A percentile compares a stretch with the other conserved stretches of the same genome.
phyloP scores from a whole-genome alignment of 1,140 invertebrate species.

The Drosophila sechellia region DNA sequence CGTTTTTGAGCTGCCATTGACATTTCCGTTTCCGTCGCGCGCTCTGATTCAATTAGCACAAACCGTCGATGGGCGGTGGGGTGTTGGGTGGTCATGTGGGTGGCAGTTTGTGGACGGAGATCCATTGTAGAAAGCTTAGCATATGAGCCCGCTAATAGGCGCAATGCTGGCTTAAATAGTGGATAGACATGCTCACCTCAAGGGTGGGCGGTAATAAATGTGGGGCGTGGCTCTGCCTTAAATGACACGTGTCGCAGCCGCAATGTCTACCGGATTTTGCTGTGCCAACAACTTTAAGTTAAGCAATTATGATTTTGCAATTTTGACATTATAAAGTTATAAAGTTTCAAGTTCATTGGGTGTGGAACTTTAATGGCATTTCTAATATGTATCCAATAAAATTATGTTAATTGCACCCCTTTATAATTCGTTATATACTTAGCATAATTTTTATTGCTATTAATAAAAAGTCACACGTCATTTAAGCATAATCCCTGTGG shows the following conservation, averaged over 20 bases:
- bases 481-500: too few species aligned
- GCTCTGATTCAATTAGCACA: constrained; percentile 74
- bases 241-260: constrained; percentile 32
- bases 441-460: neutral
- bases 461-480: too few species aligned
- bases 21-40: constrained; percentile 72
- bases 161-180: constrained; percentile 25
- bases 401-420: too few species aligned
- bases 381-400: neutral
- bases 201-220: constrained; percentile 8
- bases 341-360: neutral
- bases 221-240: neutral
- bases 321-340: constrained; percentile 27
- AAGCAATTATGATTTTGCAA: constrained; percentile 37
- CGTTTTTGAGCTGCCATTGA: constrained; percentile 78
- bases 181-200: constrained; percentile 3
- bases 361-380: neutral
- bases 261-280: constrained; percentile 6
- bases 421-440: neutral
- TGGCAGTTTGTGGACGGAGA: neutral
- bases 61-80: constrained; percentile 32
- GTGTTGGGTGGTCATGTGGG: neutral
- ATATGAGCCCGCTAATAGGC: constrained; percentile 39
- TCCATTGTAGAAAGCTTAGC: constrained; percentile 33
- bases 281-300: constrained; percentile 21